Evolutionary conservation across 2,113 vertebrate species (phyloP), one percentile per base, ranked within the genome.

Genomic region (Noctilio leporinus): DNA sequence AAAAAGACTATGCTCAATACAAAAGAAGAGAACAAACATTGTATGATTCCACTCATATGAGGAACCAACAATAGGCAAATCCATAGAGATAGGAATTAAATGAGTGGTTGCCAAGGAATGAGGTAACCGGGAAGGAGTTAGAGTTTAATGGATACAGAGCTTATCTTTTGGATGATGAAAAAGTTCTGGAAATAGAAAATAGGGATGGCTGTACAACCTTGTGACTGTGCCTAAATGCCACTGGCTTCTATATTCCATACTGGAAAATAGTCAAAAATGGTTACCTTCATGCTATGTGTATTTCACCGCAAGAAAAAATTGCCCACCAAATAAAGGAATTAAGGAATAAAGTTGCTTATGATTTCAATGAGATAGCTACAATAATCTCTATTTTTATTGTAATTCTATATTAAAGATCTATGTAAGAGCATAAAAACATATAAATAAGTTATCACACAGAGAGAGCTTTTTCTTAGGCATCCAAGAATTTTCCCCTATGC

Each of bases 401-500:
- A 91, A 55, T 86, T 92, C 35, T 88, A 62, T 45, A 59, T 40
- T 88, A 69, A 91, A 86, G 16, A 53, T 76, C 22, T 86, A 51
- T 38, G 28, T 33, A 78, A 80, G 35, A 70, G 30, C 88, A 49
- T 73, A 26, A 92, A 85, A 55, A 40, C 5, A 78, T 35, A 53
- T 92, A 80, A 82, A 75, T 33, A 92, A 89, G 45, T 40, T 53
- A 35, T 17, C 88, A 15, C 8, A 95, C 65, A 26, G 83, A 89
- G 38, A 95, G 55, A 59, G 24, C 33, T 40, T 97, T 86, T 86
- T 65, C 86, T 91, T 94, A 82, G 24, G 26, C 24, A 89, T 85
- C n/a, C n/a, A 86, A 91, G 49, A 94, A 95, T 86, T 89, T 94
- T 94, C 62, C 77, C 72, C 64, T 78, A 17, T 78, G 81, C 49